phyloP scores from a whole-genome alignment of 1,140 invertebrate genomes.

The Cyclina sinensis region DNA sequence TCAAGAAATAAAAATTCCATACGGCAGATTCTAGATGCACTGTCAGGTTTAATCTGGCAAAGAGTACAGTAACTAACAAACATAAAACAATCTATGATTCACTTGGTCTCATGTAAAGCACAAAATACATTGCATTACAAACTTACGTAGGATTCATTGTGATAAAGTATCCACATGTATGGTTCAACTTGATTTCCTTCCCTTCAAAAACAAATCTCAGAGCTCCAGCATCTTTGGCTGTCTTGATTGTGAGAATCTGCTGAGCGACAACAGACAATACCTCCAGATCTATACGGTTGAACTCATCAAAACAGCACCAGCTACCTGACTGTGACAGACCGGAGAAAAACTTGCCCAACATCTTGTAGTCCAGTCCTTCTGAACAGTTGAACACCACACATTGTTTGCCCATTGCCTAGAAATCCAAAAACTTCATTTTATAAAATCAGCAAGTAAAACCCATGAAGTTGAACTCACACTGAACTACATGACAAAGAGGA shows the following conservation, averaged over 20 bases:
- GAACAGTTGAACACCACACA: conserved; percentile 86
- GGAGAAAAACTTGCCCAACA: conserved; percentile 91
- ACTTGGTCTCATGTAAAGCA: no score
- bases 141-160: conserved; percentile 92
- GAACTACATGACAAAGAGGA: no score
- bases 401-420: conserved; percentile 92
- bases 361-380: conserved; percentile 84
- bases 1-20: no score
- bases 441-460: no score
- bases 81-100: no score
- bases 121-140: no score
- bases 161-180: conserved; percentile 85
- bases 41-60: no score
- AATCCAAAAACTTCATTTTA: conserved; percentile 82
- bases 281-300: conserved; percentile 96
- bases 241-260: conserved; percentile 86
- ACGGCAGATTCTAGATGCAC: no score
- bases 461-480: no score
- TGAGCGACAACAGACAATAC: conserved; percentile 92
- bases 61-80: no score
- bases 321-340: conserved; percentile 94
- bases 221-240: conserved; percentile 81
- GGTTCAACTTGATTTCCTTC: conserved; percentile 85
- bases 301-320: conserved; percentile 97
- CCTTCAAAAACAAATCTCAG: conserved; percentile 86